phyloP scores from a whole-genome alignment of 92 coral and sea anemone genomes.

The Phymanthus crucifer region DNA sequence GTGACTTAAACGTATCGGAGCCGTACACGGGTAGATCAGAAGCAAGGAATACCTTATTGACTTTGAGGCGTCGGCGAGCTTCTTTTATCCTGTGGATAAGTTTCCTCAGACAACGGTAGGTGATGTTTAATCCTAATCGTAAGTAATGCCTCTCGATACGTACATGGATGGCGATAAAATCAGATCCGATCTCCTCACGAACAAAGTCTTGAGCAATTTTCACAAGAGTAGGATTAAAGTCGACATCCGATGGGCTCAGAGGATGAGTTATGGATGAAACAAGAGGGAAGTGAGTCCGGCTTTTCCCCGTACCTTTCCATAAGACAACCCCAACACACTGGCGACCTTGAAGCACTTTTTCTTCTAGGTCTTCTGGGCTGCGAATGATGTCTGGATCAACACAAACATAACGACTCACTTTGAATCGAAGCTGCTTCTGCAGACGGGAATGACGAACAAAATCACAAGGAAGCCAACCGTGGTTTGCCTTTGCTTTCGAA shows the following conservation, averaged over 20 bases:
- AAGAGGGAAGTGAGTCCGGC: constrained; percentile 74
- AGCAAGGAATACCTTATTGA: constrained; percentile 67
- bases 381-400: constrained; percentile 92
- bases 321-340: constrained; percentile 86
- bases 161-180: constrained; percentile 85
- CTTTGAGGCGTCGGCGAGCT: constrained; percentile 46
- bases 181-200: constrained; percentile 46
- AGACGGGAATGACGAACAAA: constrained; percentile 79
- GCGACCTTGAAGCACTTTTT: constrained; percentile 74
- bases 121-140: constrained; percentile 80
- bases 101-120: constrained; percentile 77
- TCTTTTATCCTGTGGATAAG: constrained; percentile 70
- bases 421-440: constrained; percentile 81
- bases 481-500: constrained; percentile 51
- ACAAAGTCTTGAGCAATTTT: constrained; percentile 70
- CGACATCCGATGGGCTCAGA: constrained; percentile 69
- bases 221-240: constrained; percentile 74
- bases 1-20: constrained; percentile 82
- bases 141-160: constrained; percentile 85
- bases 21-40: constrained; percentile 91
- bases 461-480: constrained; percentile 89
- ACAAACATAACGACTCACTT: constrained; percentile 89
- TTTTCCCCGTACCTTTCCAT: constrained; percentile 88
- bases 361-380: constrained; percentile 72
- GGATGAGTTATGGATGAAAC: constrained; percentile 59